Base-by-base conservation (phyloP, 2,888 invertebrate species). In the Parasteatoda lunata region DNA sequence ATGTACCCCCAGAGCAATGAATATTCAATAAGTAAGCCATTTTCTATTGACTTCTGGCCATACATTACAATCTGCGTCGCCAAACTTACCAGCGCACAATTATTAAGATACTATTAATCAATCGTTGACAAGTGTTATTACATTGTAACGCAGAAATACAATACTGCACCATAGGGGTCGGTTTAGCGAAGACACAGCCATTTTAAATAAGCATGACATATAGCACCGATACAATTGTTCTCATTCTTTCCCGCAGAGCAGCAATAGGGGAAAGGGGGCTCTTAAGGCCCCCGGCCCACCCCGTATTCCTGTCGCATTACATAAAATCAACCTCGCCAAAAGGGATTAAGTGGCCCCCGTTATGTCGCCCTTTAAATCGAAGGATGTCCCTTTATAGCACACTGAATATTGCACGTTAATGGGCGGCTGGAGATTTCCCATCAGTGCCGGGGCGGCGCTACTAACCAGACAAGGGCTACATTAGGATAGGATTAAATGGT, bases 151-250 rank as follows among this genome's bases (percentile, higher is more conserved):
- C 59, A 59, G n/a, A 59, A n/a, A 30, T 30, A 30, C 30, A 30
- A 30, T 30, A 30, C 30, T 30, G 30, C 30, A 30, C 30, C 30
- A 30, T n/a, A 9, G 13, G 59, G 59, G 59, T 13, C n/a, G 59
- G 59, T 59, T 59, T 59, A 13, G 11, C 11, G 59, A 59, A 59
- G n/a, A n/a, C 9, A 13, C 11, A 13, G n/a, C 59, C n/a, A n/a
- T 11, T 85, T 85, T 80, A 79, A 85, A 85, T 76, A 85, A 80
- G 79, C 85, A 85, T 85, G 80, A 85, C 85, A 68, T 66, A 85
- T 85, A 15, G 66, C 52, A 7, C n/a, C 3, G 47, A 15, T 65
- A 49, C 51, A 71, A 45, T 30, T 45, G 68, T 13, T 47, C 6
- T 68, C 65, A 11, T 4, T 45, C 49, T 47, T 66, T 66, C 76